These are phyloP conservation scores for Drosophila murphyi DNA, from an alignment of 1,140 invertebrate species.

Conservation along the genomic window DNA sequence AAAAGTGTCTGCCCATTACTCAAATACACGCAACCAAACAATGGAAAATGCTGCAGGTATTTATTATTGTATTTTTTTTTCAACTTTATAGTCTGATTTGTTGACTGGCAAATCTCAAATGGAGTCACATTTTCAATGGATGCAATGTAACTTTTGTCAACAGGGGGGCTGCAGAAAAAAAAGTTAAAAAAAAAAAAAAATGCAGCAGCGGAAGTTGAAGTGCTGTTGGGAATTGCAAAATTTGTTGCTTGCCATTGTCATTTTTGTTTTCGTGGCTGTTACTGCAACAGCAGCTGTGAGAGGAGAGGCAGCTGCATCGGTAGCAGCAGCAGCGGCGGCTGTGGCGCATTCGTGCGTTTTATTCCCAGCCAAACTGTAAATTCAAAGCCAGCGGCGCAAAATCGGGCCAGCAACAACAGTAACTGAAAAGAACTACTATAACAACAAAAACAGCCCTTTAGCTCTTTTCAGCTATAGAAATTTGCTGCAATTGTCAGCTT, in stretches of 20 bases:
- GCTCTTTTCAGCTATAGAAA: conserved; percentile 64
- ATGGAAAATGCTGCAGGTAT: conserved; percentile 57
- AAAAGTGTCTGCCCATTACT: conserved; percentile 59
- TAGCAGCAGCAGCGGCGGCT: conserved; percentile 8
- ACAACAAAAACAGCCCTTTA: conserved; percentile 32
- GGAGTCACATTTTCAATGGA: conserved; percentile 79
- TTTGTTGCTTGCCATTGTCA: conserved; percentile 81
- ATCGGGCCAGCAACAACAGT: conserved; percentile 60
- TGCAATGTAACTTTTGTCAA: conserved; percentile 63
- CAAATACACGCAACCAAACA: conserved; percentile 24
- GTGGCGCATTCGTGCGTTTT: conserved; percentile 76
- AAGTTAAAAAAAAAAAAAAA: conserved; percentile 38
- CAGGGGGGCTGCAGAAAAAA: conserved; percentile 10
- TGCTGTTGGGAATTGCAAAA: conserved; percentile 81
- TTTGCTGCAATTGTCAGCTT: conserved; percentile 72
- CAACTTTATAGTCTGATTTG: conserved; percentile 19
- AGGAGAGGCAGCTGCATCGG: background rate
- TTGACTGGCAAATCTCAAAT: conserved; percentile 70
- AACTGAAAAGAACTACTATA: conserved; percentile 14
- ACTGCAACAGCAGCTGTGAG: conserved; percentile 5
- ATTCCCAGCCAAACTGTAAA: conserved; percentile 72
- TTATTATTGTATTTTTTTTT: conserved; percentile 40
- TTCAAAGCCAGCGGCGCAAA: conserved; percentile 75
- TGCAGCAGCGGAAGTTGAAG: conserved; percentile 72
- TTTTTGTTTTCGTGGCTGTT: conserved; percentile 69